A percentile compares a stretch with the other conserved stretches of the same genome.
These are phyloP conservation scores for Patella depressa DNA, from an alignment of 2,888 invertebrate species.

Conservation along the genomic window DNA sequence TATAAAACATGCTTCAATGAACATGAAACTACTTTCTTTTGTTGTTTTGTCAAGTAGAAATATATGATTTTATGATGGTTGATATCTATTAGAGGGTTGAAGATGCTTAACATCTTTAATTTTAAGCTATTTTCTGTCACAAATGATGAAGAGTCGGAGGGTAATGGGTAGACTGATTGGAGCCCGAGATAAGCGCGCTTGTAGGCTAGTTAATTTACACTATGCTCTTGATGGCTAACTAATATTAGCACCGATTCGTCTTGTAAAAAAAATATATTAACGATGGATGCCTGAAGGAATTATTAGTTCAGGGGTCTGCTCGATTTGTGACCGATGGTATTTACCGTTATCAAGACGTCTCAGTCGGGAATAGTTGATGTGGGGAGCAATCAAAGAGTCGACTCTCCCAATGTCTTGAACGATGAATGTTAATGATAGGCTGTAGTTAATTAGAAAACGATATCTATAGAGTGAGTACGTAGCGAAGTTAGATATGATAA, in stretches of 20 bases:
- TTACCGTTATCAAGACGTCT: constrained; percentile 19
- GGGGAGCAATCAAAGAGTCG: constrained; percentile 12
- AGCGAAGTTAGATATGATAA: background rate
- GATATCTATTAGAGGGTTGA: constrained; percentile 8
- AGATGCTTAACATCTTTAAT: constrained; percentile 8
- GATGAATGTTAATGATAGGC: constrained; percentile 5
- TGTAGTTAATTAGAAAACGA: constrained; percentile 26
- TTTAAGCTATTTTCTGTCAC: constrained; percentile 26
- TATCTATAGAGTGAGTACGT: background rate
- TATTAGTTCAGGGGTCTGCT: constrained; percentile 7
- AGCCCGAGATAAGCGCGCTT: constrained; percentile 28
- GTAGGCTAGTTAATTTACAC: constrained; percentile 28
- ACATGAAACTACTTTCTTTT: constrained; percentile 7
- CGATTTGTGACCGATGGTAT: constrained; percentile 14
- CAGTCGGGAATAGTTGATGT: constrained; percentile 23
- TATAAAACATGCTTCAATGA: constrained; percentile 4
- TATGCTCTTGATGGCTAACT: constrained; percentile 10
- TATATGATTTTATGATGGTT: constrained; percentile 11
- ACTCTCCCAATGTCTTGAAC: constrained; percentile 8
- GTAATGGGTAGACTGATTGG: constrained; percentile 27
- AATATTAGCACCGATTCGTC: constrained; percentile 19
- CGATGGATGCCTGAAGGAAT: constrained; percentile 15
- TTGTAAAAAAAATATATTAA: constrained; percentile 20
- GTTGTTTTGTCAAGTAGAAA: constrained; percentile 8
- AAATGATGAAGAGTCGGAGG: constrained; percentile 26